Evolutionary conservation across 2,113 vertebrate genomes (phyloP).

Genomic region (Ranitomeya variabilis): DNA sequence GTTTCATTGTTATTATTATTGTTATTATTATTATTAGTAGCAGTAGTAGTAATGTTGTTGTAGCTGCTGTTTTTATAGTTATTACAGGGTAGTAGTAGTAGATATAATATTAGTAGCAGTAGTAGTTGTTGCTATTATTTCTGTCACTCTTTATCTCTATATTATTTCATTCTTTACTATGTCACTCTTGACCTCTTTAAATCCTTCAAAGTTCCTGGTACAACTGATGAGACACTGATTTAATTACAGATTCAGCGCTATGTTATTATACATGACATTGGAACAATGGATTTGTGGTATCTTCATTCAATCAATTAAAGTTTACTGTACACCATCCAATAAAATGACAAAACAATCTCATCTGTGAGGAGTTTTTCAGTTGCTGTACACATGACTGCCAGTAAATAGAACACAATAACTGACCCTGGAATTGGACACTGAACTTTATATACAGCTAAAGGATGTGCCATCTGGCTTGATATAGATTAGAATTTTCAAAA

Average conservation of each 20-base stretch:
- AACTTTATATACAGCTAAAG: not conserved
- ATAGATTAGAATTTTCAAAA: not conserved
- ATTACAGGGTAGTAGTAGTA: too few species aligned
- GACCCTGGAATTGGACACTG: not conserved
- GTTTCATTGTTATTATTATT: too few species aligned
- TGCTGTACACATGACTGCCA: not conserved
- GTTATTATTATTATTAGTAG: too few species aligned
- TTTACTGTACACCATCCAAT: slow-evolving; percentile 12
- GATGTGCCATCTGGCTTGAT: not conserved
- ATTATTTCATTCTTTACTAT: not conserved
- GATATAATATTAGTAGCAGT: too few species aligned
- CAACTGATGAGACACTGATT: not conserved
- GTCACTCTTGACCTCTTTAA: slow-evolving; percentile 8
- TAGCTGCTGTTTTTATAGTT: too few species aligned
- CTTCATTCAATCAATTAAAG: slow-evolving; percentile 1
- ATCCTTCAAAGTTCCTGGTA: not conserved
- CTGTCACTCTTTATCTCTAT: too few species aligned
- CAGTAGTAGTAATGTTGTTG: too few species aligned
- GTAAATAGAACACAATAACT: not conserved
- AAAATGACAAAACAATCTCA: slow-evolving; percentile 12
- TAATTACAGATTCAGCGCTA: not conserved
- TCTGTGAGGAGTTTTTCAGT: not conserved
- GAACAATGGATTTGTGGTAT: not conserved
- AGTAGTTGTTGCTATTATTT: too few species aligned
- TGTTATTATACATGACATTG: slow-evolving; percentile 22